These are phyloP conservation scores for Tiliqua scincoides DNA, from an alignment of 2,113 vertebrate species.

Conservation along the genomic window DNA sequence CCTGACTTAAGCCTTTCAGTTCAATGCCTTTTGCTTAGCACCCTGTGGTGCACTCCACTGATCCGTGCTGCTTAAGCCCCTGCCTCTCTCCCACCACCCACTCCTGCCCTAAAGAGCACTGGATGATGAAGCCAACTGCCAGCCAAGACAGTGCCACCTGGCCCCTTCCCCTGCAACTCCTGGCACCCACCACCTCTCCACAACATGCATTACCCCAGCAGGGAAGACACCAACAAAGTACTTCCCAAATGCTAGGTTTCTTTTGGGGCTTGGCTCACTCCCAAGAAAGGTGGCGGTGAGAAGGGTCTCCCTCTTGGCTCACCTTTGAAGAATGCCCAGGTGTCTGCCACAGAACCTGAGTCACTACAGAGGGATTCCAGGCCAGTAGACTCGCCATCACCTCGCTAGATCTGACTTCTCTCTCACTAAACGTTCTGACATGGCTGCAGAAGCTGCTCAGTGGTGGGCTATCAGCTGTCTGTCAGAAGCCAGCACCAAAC, in stretches of 20 bases:
- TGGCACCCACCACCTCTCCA: rapidly evolving
- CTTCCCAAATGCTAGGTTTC: neutral
- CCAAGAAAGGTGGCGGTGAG: too few species aligned
- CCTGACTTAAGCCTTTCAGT: neutral
- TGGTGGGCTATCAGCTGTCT: too few species aligned
- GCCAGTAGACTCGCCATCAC: neutral
- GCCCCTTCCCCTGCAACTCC: neutral
- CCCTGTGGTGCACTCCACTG: too few species aligned
- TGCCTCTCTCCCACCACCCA: neutral
- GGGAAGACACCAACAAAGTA: neutral
- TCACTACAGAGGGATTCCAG: neutral
- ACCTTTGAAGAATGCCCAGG: too few species aligned
- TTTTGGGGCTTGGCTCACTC: too few species aligned
- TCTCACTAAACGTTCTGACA: rapidly evolving
- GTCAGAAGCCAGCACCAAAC: neutral
- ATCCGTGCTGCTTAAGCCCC: too few species aligned
- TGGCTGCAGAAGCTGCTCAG: neutral
- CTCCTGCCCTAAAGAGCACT: neutral
- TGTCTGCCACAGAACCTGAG: neutral
- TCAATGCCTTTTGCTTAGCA: neutral
- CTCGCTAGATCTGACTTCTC: neutral
- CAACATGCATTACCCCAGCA: rapidly evolving
- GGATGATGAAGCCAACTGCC: too few species aligned
- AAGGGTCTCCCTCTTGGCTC: neutral
- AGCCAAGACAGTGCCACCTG: neutral